Conservation (phyloP, 2,113 vertebrate genomes). For the Acinonyx jubatus region DNA sequence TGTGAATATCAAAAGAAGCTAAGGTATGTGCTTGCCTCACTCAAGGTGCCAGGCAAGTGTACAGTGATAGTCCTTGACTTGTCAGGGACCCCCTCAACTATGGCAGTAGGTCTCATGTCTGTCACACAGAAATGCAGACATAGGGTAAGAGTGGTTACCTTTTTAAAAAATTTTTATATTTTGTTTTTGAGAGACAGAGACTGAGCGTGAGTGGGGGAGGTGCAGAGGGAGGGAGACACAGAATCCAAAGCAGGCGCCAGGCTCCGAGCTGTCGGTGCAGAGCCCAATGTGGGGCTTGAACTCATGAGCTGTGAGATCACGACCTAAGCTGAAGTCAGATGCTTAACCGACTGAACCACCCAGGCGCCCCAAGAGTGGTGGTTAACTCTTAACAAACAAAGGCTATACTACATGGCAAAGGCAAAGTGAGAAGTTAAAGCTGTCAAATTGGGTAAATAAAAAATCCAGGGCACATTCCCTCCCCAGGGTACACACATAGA, state of each 20-base stretch:
- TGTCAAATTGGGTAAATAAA: background rate
- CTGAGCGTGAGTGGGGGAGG: too few relatives aligned
- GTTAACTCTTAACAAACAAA: background rate
- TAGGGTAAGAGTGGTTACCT: background rate
- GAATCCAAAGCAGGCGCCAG: too few relatives aligned
- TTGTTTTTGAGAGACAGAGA: too few relatives aligned
- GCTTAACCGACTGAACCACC: too few relatives aligned
- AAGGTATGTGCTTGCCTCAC: background rate
- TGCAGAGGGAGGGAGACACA: too few relatives aligned
- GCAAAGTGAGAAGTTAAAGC: background rate
- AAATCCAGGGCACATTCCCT: background rate
- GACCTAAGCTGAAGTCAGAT: too few relatives aligned
- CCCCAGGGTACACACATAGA: background rate
- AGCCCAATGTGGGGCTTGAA: too few relatives aligned
- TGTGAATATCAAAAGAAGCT: conserved; percentile 3
- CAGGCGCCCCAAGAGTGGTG: background rate
- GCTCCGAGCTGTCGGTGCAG: too few relatives aligned
- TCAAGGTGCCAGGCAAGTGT: background rate
- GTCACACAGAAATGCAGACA: background rate
- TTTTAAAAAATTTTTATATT: background rate
- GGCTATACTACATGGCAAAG: background rate
- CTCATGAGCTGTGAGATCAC: too few relatives aligned
- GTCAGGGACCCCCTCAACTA: background rate
- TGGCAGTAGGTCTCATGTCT: background rate
- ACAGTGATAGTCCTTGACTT: background rate